Evolutionary conservation across 2,797 vertebrate genomes (phyloP), one percentile per base, ranked within the genome.

Genomic region (Artibeus jamaicensis): DNA sequence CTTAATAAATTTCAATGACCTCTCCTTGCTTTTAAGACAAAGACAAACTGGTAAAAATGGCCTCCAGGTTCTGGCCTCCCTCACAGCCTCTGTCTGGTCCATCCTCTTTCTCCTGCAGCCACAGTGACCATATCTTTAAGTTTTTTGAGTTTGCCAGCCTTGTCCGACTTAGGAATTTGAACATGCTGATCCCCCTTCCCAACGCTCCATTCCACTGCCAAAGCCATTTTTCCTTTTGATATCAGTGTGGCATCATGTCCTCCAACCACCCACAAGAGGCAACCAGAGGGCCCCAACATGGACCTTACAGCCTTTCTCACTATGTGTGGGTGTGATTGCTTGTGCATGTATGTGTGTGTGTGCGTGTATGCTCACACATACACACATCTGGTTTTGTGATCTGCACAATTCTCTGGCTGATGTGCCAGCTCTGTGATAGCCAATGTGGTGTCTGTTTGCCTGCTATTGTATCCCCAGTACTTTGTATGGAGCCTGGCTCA

Each of bases 371-470:
- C 24, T 26, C n/a, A 42, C 29, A 32, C 19, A 44, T 15, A 57
- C 24, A 44, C 11, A 34, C 29, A 26, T 57, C 26, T 32, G 67
- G 2, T 11, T 37, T 3, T 73, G 42, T 5, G 11, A 29, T 37
- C 10, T 14, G n/a, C 2, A 0, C 14, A 1, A 1, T 19, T 2
- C 14, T 32, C 8, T 44, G 11, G 22, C 1, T 37, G 24, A 16
- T n/a, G 16, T 55, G 50, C 32, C 48, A 78, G 62, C 37, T 53
- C 9, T 2, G 5, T 34, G 48, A 46, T 11, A 86, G 37, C 24
- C 0, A 16, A 46, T 0, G 0, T 6, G 5, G 71, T 68, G 46
- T n/a, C 22, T 44, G 22, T 83, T 44, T 67, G 22, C 37, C 44
- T 32, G 62, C 29, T 11, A 12, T n/a, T 39, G 6, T 6, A 32